phyloP scores from a whole-genome alignment of 2,888 invertebrate species.

The Margaritifera margaritifera region DNA sequence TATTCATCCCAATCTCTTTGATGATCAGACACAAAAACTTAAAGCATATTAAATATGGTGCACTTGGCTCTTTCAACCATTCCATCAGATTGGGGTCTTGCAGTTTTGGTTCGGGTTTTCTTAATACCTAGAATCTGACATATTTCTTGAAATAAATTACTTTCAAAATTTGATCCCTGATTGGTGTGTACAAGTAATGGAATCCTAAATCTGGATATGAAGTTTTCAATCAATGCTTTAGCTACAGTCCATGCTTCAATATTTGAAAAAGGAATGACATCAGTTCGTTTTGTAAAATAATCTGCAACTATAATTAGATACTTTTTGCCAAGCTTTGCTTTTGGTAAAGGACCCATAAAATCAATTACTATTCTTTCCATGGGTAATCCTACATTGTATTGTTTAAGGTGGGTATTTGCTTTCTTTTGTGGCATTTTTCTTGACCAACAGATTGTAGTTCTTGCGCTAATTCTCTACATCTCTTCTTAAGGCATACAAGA shows the following conservation, averaged over 20 bases:
- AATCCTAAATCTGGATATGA: constrained; percentile 21
- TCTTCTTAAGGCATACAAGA: constrained; percentile 5
- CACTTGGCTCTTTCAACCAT: constrained; percentile 31
- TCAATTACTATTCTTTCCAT: constrained; percentile 27
- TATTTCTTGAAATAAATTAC: constrained; percentile 21
- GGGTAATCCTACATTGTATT: constrained; percentile 11
- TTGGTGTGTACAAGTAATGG: constrained; percentile 27
- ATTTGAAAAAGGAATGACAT: constrained; percentile 24
- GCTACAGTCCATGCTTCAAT: constrained; percentile 30
- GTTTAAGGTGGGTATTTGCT: too few relatives aligned
- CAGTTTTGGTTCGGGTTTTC: constrained; percentile 31
- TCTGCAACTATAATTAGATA: constrained; percentile 29
- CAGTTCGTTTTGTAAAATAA: constrained; percentile 37
- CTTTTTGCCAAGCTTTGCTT: constrained; percentile 17
- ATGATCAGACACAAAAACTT: constrained; percentile 15
- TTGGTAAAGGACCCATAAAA: constrained; percentile 24
- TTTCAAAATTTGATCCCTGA: constrained; percentile 27
- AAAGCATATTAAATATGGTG: constrained; percentile 25
- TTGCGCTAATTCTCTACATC: constrained; percentile 1
- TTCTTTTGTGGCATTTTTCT: background rate
- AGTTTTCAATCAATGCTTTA: constrained; percentile 20
- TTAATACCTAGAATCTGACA: constrained; percentile 25
- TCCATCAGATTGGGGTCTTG: constrained; percentile 30
- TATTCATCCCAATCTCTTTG: constrained; percentile 28
- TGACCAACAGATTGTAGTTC: constrained; percentile 4